A percentile compares a stretch with the other conserved stretches of the same genome.
These are phyloP conservation scores for Ctenodactylus gundi DNA, from an alignment of 2,113 vertebrate genomes.

Conservation along the genomic window DNA sequence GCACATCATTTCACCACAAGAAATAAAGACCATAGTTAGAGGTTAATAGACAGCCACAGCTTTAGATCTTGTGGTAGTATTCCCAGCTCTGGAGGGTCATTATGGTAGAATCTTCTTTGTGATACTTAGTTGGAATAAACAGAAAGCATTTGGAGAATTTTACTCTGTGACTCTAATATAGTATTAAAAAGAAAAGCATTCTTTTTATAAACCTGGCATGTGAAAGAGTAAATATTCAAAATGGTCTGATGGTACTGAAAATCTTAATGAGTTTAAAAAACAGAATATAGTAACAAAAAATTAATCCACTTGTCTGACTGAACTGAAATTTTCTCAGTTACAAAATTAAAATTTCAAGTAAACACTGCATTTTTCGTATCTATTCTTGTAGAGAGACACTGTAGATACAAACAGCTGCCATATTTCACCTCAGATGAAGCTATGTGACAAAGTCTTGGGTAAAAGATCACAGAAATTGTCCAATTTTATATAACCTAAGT, in stretches of 20 bases:
- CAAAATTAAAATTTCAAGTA: conserved; percentile 59
- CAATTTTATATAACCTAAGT: conserved; percentile 19
- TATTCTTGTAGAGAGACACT: conserved; percentile 45
- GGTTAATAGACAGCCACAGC: conserved; percentile 52
- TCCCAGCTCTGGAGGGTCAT: conserved; percentile 50
- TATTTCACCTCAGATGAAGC: conserved; percentile 52
- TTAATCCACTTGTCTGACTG: conserved; percentile 11
- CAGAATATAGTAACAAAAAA: neutral
- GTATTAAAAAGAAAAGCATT: conserved; percentile 38
- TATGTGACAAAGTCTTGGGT: neutral
- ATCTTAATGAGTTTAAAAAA: neutral
- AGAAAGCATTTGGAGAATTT: conserved; percentile 10
- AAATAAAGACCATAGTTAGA: conserved; percentile 76
- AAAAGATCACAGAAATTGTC: conserved; percentile 33
- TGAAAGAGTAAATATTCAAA: conserved; percentile 50
- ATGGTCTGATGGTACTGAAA: conserved; percentile 43
- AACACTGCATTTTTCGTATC: conserved; percentile 50
- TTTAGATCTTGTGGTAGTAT: conserved; percentile 66
- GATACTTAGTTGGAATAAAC: conserved; percentile 44
- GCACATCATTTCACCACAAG: conserved; percentile 79
- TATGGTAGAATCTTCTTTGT: conserved; percentile 32
- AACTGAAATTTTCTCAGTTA: conserved; percentile 40
- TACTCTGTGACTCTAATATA: neutral
- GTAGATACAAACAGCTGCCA: conserved; percentile 45
- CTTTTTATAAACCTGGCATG: conserved; percentile 46